Conservation (phyloP, 2,888 invertebrate genomes). For the Drosophila kokeensis region DNA sequence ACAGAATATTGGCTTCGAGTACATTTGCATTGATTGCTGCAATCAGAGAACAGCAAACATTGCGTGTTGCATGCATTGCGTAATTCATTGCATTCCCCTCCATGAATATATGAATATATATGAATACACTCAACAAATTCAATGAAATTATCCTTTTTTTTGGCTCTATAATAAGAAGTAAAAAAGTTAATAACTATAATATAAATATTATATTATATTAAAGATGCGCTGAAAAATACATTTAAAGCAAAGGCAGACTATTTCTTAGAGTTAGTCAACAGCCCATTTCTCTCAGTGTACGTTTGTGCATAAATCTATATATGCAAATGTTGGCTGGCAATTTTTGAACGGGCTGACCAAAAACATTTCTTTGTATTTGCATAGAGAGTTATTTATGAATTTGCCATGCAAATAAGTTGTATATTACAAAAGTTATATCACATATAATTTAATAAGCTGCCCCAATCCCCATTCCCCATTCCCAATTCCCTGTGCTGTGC, state of each 20-base stretch:
- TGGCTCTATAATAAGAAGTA: no score
- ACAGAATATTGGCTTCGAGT: conserved; percentile 6
- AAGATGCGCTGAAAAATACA: no score
- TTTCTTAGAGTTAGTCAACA: neutral
- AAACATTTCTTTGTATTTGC: conserved; percentile 30
- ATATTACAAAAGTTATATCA: conserved; percentile 28
- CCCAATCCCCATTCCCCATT: neutral
- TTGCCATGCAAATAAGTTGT: conserved; percentile 56
- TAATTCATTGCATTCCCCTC: conserved; percentile 31
- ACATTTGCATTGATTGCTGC: conserved; percentile 63
- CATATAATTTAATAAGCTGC: conserved; percentile 17
- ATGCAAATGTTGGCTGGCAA: conserved; percentile 15
- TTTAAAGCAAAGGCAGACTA: neutral
- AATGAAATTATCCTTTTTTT: no score
- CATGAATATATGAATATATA: conserved; percentile 14
- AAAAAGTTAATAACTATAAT: no score
- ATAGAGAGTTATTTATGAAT: conserved; percentile 56
- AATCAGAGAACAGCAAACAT: conserved; percentile 28
- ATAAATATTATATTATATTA: no score
- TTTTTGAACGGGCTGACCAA: conserved; percentile 7
- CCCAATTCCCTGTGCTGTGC: no score
- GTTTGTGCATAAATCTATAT: neutral
- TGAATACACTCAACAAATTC: neutral
- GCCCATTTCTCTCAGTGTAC: neutral
- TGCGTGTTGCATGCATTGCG: conserved; percentile 16